Base-by-base conservation (phyloP, 2,113 vertebrate species). In the Rhinoderma darwinii region DNA sequence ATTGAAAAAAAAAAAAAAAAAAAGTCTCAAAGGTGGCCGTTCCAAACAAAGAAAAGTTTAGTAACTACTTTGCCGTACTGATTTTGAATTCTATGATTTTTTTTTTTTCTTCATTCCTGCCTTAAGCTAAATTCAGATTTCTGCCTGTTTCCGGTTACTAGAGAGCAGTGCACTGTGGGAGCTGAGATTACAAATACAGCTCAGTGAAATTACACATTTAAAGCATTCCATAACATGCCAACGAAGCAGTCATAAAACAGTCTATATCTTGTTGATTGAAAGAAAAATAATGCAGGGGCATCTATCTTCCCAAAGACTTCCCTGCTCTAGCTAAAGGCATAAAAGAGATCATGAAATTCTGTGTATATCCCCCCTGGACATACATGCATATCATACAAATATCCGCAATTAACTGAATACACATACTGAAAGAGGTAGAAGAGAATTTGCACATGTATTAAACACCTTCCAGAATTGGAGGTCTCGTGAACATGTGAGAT, bases 361-460 rank as follows among this genome's bases (percentile, higher is more conserved):
- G 20, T 25, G 61, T 66, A 66, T 12, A 14, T 61, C n/a, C 61
- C 5, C 12, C 6, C 14, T 61, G 25, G 25, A 27, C 25, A 61
- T 61, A 56, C 20, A 35, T 39, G 20, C 27, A 51, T 35, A 51
- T 51, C 37, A 39, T 80, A 51, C 77, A 80, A 25, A 39, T 9
- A 37, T 56, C 47, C n/a, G 22, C 37, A 39, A n/a, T 17, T 22
- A 66, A 66, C 14, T 66, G 37, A 66, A 44, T 44, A 27, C 79
- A 66, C 22, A 59, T n/a, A 81, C 32, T 35, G 37, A 78, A 77
- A 66, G 79, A 82, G 79, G 56, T 82, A 82, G 79, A 32, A 32
- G 27, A 51, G 15, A 27, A 32, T 51, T 81, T 81, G 54, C n/a
- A 63, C 50, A 61, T 80, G 5, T 50, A 76, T 44, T 47, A 76